phyloP scores from a whole-genome alignment of 2,113 vertebrate species.

The Isichthys henryi region DNA sequence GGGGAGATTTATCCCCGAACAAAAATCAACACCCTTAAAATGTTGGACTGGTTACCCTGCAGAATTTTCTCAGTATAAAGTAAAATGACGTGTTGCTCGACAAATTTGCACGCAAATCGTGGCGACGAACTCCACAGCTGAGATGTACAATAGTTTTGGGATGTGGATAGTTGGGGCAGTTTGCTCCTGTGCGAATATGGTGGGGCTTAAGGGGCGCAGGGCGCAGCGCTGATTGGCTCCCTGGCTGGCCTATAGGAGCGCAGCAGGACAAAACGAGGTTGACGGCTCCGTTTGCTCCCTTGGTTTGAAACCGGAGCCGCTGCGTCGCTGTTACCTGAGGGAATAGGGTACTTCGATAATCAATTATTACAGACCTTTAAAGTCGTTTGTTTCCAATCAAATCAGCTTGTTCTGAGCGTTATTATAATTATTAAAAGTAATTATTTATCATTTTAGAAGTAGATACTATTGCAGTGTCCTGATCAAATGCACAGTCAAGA shows the following conservation, averaged over 20 bases:
- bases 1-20: constrained; percentile 4
- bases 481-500: not conserved
- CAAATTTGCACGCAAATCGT: constrained; percentile 40
- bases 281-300: constrained; percentile 68
- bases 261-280: constrained; percentile 64
- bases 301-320: constrained; percentile 67
- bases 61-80: constrained; percentile 15
- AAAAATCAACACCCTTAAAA: not conserved
- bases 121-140: constrained; percentile 43
- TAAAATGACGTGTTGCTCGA: constrained; percentile 16
- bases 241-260: constrained; percentile 68
- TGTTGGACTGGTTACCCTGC: not conserved
- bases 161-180: constrained; percentile 74
- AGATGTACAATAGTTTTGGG: constrained; percentile 56
- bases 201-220: constrained; percentile 81
- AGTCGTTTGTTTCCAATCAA: constrained; percentile 39
- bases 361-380: constrained; percentile 65
- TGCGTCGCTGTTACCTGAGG: constrained; percentile 59
- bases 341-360: constrained; percentile 65
- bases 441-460: constrained; percentile 35
- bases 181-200: constrained; percentile 76
- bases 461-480: not conserved
- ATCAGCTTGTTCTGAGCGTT: constrained; percentile 34
- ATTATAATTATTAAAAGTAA: constrained; percentile 61
- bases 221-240: constrained; percentile 79